phyloP scores from a whole-genome alignment of 2,888 invertebrate species.

The Eurois occulta region DNA sequence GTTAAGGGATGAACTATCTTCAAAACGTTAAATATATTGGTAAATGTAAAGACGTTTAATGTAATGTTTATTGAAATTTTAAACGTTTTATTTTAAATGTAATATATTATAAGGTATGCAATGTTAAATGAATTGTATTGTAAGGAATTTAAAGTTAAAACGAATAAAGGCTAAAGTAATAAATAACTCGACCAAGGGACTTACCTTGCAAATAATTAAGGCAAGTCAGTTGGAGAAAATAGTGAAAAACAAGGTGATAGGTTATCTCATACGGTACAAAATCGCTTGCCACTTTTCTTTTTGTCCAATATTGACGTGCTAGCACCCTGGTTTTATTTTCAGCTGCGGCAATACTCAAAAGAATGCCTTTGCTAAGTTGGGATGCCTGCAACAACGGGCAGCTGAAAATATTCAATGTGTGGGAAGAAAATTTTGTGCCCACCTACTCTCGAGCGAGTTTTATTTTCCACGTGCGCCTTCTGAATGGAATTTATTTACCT shows the following conservation, averaged over 20 bases:
- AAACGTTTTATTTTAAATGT: too few relatives aligned
- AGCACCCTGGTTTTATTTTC: slow-evolving; percentile 8
- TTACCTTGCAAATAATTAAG: too few relatives aligned
- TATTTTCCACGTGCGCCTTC: slow-evolving; percentile 21
- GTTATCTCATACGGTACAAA: neutral
- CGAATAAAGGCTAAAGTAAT: too few relatives aligned
- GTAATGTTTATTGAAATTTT: too few relatives aligned
- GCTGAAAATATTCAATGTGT: slow-evolving; percentile 41
- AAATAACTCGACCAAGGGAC: too few relatives aligned
- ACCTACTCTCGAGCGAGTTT: neutral
- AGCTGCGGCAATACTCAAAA: neutral
- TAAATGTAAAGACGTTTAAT: too few relatives aligned
- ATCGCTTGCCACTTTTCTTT: neutral
- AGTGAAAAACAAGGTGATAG: neutral
- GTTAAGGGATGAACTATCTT: too few relatives aligned
- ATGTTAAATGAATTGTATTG: too few relatives aligned
- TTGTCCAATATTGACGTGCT: neutral
- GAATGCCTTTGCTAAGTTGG: slow-evolving; percentile 29
- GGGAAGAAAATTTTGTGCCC: slow-evolving; percentile 10
- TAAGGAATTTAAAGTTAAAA: too few relatives aligned
- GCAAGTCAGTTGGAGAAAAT: too few relatives aligned
- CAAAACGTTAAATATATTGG: too few relatives aligned
- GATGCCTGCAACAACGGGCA: slow-evolving; percentile 15
- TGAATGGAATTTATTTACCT: slow-evolving; percentile 23
- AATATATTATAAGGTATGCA: too few relatives aligned